Evolutionary conservation across 2,797 vertebrate genomes (phyloP).

Genomic region (Eptatretus atami): DNA sequence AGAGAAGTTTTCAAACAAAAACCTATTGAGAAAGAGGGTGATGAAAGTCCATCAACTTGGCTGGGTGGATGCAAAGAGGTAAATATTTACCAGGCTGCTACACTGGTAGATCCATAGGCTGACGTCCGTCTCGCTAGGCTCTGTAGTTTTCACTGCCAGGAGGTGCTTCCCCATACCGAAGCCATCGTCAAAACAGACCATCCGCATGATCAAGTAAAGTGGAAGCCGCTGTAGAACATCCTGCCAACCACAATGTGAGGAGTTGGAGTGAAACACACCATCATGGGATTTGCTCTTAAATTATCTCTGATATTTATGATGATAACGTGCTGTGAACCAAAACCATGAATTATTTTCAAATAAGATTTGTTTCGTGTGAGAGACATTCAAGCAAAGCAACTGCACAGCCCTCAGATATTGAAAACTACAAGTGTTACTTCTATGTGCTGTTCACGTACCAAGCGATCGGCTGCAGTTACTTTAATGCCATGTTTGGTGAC

Average conservation of each 20-base stretch:
- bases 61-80: too few species aligned
- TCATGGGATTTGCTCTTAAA: too few species aligned
- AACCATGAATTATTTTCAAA: too few species aligned
- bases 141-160: slow-evolving; percentile 60
- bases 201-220: slow-evolving; percentile 56
- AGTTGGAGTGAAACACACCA: too few species aligned
- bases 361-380: too few species aligned
- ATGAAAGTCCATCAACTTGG: too few species aligned
- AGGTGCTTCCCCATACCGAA: slow-evolving; percentile 63
- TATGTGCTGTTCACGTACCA: slow-evolving; percentile 31
- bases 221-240: slow-evolving; percentile 67
- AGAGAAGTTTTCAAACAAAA: background rate
- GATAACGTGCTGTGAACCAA: too few species aligned
- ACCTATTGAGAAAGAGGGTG: background rate
- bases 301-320: too few species aligned
- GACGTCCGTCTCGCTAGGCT: slow-evolving; percentile 32
- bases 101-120: slow-evolving; percentile 93
- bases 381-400: too few species aligned
- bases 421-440: too few species aligned
- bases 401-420: too few species aligned
- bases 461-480: slow-evolving; percentile 58
- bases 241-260: slow-evolving; percentile 14
- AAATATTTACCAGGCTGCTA: slow-evolving; percentile 37
- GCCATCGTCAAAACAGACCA: slow-evolving; percentile 86
- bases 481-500: slow-evolving; percentile 87